Evolutionary conservation across 2,113 vertebrate species (phyloP).

Genomic region (Neomonachus schauinslandi): DNA sequence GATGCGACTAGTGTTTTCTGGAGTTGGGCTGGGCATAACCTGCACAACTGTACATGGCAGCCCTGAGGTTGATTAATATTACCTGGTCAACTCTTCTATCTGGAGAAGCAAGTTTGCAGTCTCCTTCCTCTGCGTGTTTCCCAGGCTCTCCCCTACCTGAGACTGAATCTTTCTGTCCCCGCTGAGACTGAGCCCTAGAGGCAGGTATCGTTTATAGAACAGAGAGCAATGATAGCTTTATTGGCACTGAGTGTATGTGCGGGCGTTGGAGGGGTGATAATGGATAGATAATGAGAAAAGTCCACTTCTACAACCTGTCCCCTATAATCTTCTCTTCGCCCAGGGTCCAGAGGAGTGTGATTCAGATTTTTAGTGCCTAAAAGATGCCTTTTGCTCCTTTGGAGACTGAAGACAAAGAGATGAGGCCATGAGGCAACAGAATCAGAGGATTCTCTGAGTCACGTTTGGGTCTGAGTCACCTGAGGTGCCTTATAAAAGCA

Average conservation of each 20-base stretch:
- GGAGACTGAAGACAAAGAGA: slow-evolving; percentile 5
- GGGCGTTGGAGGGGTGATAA: neutral
- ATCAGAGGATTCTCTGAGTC: neutral
- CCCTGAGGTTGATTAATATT: neutral
- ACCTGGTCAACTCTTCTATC: neutral
- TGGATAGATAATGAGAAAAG: slow-evolving; percentile 44
- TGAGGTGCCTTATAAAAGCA: neutral
- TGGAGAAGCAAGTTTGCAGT: neutral
- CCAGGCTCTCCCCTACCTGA: neutral
- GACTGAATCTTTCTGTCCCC: slow-evolving; percentile 7
- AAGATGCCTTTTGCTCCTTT: slow-evolving; percentile 53
- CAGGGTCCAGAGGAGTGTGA: neutral
- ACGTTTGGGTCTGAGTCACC: neutral
- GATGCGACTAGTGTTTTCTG: neutral
- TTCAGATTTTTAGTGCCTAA: slow-evolving; percentile 34
- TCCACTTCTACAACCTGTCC: neutral
- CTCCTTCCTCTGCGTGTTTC: neutral
- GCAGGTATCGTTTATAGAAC: slow-evolving; percentile 9
- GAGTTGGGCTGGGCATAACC: neutral
- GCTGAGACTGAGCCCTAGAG: neutral
- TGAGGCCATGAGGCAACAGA: neutral
- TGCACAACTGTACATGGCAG: neutral
- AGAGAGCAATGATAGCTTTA: slow-evolving; percentile 4
- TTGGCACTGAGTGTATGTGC: neutral
- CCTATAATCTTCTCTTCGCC: neutral